Conservation (phyloP, 2,113 vertebrate genomes). For the Gobius niger region DNA sequence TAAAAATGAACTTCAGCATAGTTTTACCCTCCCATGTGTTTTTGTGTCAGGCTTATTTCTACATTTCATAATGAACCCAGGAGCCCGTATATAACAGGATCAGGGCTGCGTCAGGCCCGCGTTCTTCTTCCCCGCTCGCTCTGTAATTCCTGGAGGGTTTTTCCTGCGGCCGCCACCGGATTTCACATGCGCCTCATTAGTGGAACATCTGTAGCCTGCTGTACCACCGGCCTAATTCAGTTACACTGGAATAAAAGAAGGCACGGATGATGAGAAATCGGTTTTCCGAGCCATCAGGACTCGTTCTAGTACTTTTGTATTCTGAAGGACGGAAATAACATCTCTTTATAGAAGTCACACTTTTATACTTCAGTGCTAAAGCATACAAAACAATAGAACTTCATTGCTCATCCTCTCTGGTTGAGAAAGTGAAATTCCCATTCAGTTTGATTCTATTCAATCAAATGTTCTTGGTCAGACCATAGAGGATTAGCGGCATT, state of each 20-base stretch:
- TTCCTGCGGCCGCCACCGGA: slow-evolving; percentile 22
- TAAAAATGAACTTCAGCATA: no score
- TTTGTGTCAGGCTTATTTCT: no score
- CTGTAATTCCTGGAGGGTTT: neutral
- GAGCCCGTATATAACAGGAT: neutral
- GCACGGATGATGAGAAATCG: neutral
- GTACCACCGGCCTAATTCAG: neutral
- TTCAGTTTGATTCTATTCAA: no score
- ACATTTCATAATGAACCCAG: no score
- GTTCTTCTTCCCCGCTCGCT: slow-evolving; percentile 16
- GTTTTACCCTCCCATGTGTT: no score
- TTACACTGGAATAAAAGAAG: neutral
- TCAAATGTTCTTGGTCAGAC: no score
- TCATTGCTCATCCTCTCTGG: no score
- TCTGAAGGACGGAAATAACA: neutral
- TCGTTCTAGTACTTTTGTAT: neutral
- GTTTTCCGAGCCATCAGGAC: neutral
- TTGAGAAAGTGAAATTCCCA: no score
- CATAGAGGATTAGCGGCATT: no score
- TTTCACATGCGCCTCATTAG: slow-evolving; percentile 26
- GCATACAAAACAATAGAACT: no score
- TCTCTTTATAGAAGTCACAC: no score
- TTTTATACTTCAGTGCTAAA: no score
- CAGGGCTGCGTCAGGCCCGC: neutral
- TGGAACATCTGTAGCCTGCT: slow-evolving; percentile 14